Percentiles rank a stretch among this genome's conserved stretches.
Conservation (phyloP, 2,113 vertebrate genomes). For the Panthera uncia region DNA sequence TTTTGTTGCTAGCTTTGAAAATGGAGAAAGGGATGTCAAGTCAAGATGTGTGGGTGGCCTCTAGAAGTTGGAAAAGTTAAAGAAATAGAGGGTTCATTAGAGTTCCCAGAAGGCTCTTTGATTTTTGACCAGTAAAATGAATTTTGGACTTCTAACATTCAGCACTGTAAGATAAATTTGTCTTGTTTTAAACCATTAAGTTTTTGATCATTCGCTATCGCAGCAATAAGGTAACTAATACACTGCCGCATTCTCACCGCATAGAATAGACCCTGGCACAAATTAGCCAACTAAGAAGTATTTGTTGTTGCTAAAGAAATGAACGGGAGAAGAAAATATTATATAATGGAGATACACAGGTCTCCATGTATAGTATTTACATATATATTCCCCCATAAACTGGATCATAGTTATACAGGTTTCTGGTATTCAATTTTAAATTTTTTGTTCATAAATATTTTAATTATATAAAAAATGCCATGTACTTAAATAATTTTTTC, state of each 20-base stretch:
- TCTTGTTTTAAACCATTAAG: not conserved
- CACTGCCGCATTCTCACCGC: not conserved
- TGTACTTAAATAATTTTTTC: not conserved
- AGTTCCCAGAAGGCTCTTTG: not conserved
- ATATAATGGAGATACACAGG: not conserved
- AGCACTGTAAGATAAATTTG: not conserved
- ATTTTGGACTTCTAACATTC: not conserved
- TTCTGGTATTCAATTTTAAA: not conserved
- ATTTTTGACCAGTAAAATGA: not conserved
- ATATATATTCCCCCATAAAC: not conserved
- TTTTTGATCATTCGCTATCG: not conserved
- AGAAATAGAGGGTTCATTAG: not conserved
- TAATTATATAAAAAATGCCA: not conserved
- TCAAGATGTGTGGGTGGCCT: not conserved
- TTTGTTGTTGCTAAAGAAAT: not conserved
- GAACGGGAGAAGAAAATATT: not conserved
- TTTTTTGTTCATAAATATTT: not conserved
- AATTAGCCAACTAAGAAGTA: not conserved
- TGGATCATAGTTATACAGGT: not conserved
- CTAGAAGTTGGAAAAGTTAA: not conserved
- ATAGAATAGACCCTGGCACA: not conserved
- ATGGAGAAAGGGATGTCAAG: fast-evolving
- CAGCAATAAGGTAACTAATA: not conserved
- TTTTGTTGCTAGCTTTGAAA: not conserved
- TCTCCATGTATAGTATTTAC: not conserved